Conservation (phyloP, 2,888 invertebrate species). For the Lasioglossum vierecki region DNA sequence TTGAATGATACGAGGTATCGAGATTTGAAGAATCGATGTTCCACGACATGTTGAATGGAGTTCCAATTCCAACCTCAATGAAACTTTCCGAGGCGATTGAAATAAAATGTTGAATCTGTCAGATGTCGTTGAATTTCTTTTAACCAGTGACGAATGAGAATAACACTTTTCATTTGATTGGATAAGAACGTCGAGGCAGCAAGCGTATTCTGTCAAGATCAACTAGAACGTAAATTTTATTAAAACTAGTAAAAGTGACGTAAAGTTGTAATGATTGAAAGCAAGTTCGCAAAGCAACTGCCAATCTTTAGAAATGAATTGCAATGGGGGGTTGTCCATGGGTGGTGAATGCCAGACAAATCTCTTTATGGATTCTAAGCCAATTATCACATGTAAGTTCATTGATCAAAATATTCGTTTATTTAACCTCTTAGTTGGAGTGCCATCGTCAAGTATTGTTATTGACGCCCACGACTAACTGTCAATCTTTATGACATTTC, state of each 20-base stretch:
- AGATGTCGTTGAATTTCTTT: conserved; percentile 13
- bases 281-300: conserved; percentile 67
- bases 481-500: conserved; percentile 58
- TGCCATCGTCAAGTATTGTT: conserved; percentile 56
- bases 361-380: conserved; percentile 87
- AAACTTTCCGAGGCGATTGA: conserved; percentile 34
- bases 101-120: conserved; percentile 52
- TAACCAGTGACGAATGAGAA: conserved; percentile 16
- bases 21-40: conserved; percentile 58
- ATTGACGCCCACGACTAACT: conserved; percentile 63
- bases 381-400: conserved; percentile 90
- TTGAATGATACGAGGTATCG: conserved; percentile 54
- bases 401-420: conserved; percentile 44
- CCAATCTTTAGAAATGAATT: conserved; percentile 79
- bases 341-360: conserved; percentile 72
- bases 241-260: conserved; percentile 67
- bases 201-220: conserved; percentile 20
- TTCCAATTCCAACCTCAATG: conserved; percentile 67
- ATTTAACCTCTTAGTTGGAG: conserved; percentile 50
- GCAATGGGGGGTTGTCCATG: conserved; percentile 80
- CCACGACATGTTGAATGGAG: conserved; percentile 46
- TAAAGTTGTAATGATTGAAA: conserved; percentile 77
- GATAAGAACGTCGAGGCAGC: background rate
- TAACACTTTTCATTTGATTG: conserved; percentile 1
- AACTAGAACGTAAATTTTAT: conserved; percentile 38